Evolutionary conservation across 2,888 invertebrate species (phyloP).

Genomic region (Ectobius pallidus): DNA sequence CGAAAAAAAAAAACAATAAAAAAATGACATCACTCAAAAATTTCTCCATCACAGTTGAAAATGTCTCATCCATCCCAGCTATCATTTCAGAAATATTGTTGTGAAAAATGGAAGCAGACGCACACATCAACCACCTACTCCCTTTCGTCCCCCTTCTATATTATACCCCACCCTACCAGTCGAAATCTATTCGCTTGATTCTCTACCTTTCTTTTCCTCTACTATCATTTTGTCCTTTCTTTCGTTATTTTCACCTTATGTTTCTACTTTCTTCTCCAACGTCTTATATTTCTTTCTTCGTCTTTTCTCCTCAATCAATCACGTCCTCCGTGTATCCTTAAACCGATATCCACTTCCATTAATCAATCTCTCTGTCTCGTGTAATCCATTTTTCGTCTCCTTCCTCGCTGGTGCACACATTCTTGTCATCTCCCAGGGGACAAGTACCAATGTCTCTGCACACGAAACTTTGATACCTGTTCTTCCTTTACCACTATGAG

Average conservation of each 20-base stretch:
- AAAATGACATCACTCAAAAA: neutral
- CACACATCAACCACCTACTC: neutral
- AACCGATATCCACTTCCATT: conserved; percentile 41
- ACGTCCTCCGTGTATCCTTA: conserved; percentile 37
- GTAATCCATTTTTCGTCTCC: conserved; percentile 36
- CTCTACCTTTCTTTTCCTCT: neutral
- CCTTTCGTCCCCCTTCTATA: too few relatives aligned
- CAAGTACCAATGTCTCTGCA: neutral
- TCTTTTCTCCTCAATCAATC: conserved; percentile 39
- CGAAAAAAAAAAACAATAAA: conserved; percentile 1
- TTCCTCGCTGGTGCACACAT: neutral
- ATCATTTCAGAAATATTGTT: conserved; percentile 10
- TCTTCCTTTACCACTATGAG: too few relatives aligned
- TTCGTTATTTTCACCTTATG: neutral
- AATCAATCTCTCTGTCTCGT: conserved; percentile 41
- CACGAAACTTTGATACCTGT: too few relatives aligned
- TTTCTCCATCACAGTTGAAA: neutral
- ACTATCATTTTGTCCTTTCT: neutral
- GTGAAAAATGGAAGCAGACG: conserved; percentile 1
- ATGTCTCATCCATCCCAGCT: neutral
- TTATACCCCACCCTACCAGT: too few relatives aligned
- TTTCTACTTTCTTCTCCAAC: conserved; percentile 1
- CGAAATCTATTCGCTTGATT: neutral
- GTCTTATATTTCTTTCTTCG: conserved; percentile 14
- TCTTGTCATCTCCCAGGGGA: neutral